A percentile compares a stretch with the other conserved stretches of the same genome.
Conservation (phyloP, 2,797 vertebrate genomes). For the Coracias cyanogaster region DNA sequence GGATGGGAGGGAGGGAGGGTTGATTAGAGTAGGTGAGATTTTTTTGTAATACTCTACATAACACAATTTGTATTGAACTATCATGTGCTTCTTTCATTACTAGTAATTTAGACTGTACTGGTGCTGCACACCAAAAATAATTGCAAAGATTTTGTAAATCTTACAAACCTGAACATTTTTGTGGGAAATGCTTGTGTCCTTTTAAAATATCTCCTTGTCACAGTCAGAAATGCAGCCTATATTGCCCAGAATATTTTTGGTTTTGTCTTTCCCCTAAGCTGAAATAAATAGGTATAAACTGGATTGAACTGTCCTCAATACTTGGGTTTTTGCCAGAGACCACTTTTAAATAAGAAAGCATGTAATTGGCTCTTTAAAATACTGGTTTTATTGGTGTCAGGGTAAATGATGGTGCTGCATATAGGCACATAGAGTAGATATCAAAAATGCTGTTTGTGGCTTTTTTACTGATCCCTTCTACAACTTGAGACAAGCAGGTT, state of each 20-base stretch:
- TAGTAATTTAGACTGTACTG: constrained; percentile 30
- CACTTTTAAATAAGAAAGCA: constrained; percentile 6
- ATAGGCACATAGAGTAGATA: not conserved
- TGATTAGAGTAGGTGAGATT: constrained; percentile 15
- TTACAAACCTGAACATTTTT: constrained; percentile 55
- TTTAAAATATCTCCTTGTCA: not conserved
- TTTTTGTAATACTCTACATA: constrained; percentile 36
- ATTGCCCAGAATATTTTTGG: not conserved
- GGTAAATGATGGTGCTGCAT: not conserved
- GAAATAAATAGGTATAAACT: constrained; percentile 12
- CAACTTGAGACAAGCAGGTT: not conserved
- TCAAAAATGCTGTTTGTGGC: not conserved
- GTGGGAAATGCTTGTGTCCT: not conserved
- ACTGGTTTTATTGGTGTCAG: not conserved
- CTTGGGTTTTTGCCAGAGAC: not conserved
- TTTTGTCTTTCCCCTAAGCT: not conserved
- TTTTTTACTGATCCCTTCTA: not conserved
- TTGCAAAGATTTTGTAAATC: constrained; percentile 58
- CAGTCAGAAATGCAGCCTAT: constrained; percentile 13
- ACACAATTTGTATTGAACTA: constrained; percentile 28
- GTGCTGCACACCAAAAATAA: constrained; percentile 61
- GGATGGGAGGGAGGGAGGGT: constrained; percentile 3
- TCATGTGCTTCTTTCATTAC: constrained; percentile 26
- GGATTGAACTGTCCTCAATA: not conserved
- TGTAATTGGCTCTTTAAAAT: not conserved